Base-by-base conservation (phyloP, 2,113 vertebrate genomes). In the Marcusenius ussheri region DNA sequence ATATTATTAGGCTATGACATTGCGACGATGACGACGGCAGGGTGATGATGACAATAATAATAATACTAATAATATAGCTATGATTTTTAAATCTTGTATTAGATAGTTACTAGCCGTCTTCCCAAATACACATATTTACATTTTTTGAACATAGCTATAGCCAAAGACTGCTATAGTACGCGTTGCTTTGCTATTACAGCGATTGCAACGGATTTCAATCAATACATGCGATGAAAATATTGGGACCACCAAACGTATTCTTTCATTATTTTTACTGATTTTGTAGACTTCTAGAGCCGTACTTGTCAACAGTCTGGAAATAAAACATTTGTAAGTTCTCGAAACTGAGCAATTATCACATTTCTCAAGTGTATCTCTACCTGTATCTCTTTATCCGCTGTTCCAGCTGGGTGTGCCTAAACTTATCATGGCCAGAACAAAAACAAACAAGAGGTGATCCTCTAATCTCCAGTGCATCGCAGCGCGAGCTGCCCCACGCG, bases 371-470 rank as follows among this genome's bases (percentile, higher is more conserved):
- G 74, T 42, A 80, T 80, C 74, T 80, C 31, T 80, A 80, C 74
- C 74, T 80, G 74, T 21, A 80, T 42, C 74, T 80, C 74, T 39
- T 39, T 42, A 42, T 80, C 74, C 13, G 31, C 74, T 80, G 89
- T 53, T 85, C 83, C 31, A 89, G 66, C 46, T 46, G 42, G 58
- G 58, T 89, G 88, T 89, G n/a, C 46, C 88, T 70, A 74, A 45
- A n/a, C 62, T 70, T 89, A 80, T 77, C 70, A 77, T 47, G 66
- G 49, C 35, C 39, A 45, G 45, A 88, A 74, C 31, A 88, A 70
- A 89, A 89, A 89, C 88, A 89, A 89, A 89, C 88, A 74, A 39
- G 87, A 24, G 87, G 15, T 39, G 50, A 62, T 88, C 35, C 53
- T 80, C 35, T 62, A 45, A 53, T 88, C 87, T 66, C 39, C 24